A percentile compares a stretch with the other conserved stretches of the same genome.
Conservation (phyloP, 37 sponge, comb jelly and placozoan species). For the Eunapius fragilis region DNA sequence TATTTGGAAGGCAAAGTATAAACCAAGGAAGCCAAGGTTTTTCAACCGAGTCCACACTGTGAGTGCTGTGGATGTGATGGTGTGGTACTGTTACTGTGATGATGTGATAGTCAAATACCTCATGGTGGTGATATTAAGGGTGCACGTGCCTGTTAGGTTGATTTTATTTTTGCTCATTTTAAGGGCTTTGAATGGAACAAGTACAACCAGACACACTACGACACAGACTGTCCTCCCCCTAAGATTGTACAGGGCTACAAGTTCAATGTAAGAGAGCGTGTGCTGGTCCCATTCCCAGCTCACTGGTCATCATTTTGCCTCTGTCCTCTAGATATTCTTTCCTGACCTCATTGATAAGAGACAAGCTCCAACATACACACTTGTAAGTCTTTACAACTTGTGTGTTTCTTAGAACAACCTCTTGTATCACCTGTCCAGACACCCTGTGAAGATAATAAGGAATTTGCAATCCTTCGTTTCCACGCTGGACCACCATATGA, state of each 20-base stretch:
- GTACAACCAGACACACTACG: constrained; percentile 99
- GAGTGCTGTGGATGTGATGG: constrained; percentile 9
- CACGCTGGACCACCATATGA: constrained; percentile 99
- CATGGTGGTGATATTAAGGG: too few relatives aligned
- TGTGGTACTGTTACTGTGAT: background rate
- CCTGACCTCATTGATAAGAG: constrained; percentile 96
- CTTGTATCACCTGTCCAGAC: constrained; percentile 14
- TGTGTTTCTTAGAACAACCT: too few relatives aligned
- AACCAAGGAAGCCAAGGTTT: constrained; percentile 97
- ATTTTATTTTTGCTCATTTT: background rate
- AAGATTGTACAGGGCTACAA: constrained; percentile 99
- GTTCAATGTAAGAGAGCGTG: constrained; percentile 91
- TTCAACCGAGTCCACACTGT: constrained; percentile 99
- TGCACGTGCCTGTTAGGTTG: too few relatives aligned
- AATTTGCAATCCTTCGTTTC: constrained; percentile 92
- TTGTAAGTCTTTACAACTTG: constrained; percentile 38
- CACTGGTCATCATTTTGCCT: background rate
- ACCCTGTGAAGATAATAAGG: constrained; percentile 71
- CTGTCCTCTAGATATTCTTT: constrained; percentile 81
- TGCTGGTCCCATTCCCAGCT: background rate
- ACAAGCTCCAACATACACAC: constrained; percentile 85
- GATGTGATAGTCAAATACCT: background rate
- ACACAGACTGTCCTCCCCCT: constrained; percentile 98
- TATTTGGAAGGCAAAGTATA: constrained; percentile 94
- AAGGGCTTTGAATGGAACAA: constrained; percentile 99